A percentile compares a stretch with the other conserved stretches of the same genome.
Conservation (phyloP, 2,113 vertebrate genomes). For the Hystrix brachyura region DNA sequence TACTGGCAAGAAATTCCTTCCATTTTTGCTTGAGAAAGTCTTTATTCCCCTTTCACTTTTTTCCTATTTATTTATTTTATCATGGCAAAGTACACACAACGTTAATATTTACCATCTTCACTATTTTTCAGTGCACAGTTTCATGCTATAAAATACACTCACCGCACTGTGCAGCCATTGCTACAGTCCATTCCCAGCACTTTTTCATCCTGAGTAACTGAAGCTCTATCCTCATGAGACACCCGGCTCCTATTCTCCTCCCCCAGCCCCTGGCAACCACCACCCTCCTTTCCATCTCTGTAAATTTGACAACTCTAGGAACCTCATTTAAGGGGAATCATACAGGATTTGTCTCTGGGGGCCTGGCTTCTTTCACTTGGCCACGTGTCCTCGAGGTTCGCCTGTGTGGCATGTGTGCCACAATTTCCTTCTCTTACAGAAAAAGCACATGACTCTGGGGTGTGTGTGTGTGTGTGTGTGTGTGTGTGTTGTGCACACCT, state of each 20-base stretch:
- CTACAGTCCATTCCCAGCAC: background rate
- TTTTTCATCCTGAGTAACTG: background rate
- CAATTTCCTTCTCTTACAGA: background rate
- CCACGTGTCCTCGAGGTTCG: background rate
- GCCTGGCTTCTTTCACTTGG: background rate
- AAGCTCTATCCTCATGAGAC: background rate
- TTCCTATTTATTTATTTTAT: background rate
- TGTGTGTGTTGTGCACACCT: too few relatives aligned
- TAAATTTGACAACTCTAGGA: background rate
- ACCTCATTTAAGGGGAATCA: background rate
- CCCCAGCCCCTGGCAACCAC: background rate
- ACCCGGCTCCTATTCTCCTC: background rate
- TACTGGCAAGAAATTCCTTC: background rate
- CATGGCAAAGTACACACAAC: background rate
- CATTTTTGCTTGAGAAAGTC: background rate
- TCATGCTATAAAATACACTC: background rate
- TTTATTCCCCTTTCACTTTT: background rate
- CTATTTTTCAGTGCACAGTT: background rate
- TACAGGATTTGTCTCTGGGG: background rate
- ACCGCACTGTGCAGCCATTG: rapidly evolving
- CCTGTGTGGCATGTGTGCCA: too few relatives aligned
- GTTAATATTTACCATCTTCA: background rate
- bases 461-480: too few relatives aligned
- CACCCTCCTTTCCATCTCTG: background rate
- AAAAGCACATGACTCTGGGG: background rate